Percentiles rank a stretch among this genome's conserved stretches.
Conservation (phyloP, 2,888 invertebrate species). For the Platycheirus rosarum region DNA sequence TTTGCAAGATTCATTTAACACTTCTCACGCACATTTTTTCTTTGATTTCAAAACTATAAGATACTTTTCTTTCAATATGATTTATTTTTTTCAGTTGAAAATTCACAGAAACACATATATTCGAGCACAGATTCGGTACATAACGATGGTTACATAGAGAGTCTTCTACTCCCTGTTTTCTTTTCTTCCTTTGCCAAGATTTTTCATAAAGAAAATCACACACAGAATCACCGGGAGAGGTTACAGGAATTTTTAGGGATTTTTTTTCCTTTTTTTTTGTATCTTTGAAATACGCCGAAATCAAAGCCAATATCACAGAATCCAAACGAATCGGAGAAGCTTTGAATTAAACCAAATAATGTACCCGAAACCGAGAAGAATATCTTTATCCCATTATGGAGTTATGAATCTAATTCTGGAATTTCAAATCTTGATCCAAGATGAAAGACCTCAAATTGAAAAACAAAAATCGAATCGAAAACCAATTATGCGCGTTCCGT, state of each 20-base stretch:
- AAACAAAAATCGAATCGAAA: constrained; percentile 15
- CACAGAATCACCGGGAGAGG: constrained; percentile 52
- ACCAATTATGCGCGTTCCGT: constrained; percentile 11
- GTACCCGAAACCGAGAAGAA: background rate
- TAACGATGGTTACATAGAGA: constrained; percentile 9
- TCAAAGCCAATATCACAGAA: constrained; percentile 9
- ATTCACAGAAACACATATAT: constrained; percentile 4
- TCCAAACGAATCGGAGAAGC: background rate
- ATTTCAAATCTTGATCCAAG: background rate
- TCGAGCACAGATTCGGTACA: constrained; percentile 18
- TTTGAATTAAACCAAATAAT: background rate
- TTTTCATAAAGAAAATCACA: constrained; percentile 52
- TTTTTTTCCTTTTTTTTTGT: constrained; percentile 38
- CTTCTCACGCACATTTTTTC: constrained; percentile 43
- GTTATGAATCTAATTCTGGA: background rate
- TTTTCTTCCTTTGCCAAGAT: constrained; percentile 37
- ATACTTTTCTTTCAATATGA: too few relatives aligned
- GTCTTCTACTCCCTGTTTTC: constrained; percentile 21
- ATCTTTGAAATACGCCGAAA: constrained; percentile 53
- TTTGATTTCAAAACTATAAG: constrained; percentile 11
- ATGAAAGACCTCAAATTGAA: background rate
- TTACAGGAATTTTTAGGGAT: constrained; percentile 57
- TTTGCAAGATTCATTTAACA: constrained; percentile 34
- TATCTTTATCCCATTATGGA: constrained; percentile 7
- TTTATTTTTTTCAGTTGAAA: background rate